Evolutionary conservation across 2,797 vertebrate genomes (phyloP).

Genomic region (Cynodonichthys magdalenae): DNA sequence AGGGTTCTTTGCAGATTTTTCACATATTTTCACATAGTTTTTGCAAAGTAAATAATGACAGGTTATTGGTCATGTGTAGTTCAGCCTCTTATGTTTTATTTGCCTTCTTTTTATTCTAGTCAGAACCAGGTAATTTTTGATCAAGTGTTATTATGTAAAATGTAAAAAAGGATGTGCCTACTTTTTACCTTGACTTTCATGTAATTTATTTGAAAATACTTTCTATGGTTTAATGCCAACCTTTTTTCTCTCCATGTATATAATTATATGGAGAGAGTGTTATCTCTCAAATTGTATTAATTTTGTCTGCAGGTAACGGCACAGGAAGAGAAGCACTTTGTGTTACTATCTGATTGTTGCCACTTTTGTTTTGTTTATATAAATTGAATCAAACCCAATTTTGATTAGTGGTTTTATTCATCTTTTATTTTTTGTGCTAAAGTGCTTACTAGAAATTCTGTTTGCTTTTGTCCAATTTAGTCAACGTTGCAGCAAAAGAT

Average conservation of each 20-base stretch:
- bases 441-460: not conserved
- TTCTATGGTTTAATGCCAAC: slow-evolving; percentile 8
- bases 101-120: not conserved
- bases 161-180: not conserved
- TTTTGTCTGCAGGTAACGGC: slow-evolving; percentile 5
- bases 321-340: slow-evolving; percentile 10
- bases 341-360: slow-evolving; percentile 13
- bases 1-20: too few species aligned
- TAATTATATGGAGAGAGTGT: slow-evolving; percentile 6
- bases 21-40: too few species aligned
- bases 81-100: too few species aligned
- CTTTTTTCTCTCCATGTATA: not conserved
- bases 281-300: slow-evolving; percentile 9
- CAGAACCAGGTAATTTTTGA: not conserved
- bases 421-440: not conserved
- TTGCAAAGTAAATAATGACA: too few species aligned
- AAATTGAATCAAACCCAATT: not conserved
- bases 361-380: slow-evolving; percentile 9
- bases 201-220: slow-evolving; percentile 22
- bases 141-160: not conserved
- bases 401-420: slow-evolving; percentile 3
- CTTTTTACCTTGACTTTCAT: not conserved
- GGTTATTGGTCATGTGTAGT: not conserved
- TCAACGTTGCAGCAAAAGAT: slow-evolving; percentile 72
- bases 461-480: slow-evolving; percentile 45